Conservation (phyloP, 2,888 invertebrate genomes). For the Watsonalla binaria region DNA sequence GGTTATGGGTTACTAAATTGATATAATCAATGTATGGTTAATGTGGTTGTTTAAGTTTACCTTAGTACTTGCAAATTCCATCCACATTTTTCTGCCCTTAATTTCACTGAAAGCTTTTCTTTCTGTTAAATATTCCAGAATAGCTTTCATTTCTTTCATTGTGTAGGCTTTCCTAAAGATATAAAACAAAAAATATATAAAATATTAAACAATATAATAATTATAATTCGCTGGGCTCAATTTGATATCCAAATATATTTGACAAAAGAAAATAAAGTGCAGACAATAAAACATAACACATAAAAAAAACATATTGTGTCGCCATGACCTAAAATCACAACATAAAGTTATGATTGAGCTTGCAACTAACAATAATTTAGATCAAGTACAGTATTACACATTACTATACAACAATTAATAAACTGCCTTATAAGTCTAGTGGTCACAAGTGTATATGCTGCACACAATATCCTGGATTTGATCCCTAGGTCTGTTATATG, state of each 20-base stretch:
- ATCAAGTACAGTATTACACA: no score
- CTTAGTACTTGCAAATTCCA: conserved; percentile 52
- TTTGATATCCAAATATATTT: background rate
- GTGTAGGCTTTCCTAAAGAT: conserved; percentile 58
- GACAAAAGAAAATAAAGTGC: background rate
- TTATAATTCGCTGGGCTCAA: conserved; percentile 2
- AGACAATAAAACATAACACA: no score
- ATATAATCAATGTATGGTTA: no score
- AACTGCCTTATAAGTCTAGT: no score
- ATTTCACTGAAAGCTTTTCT: conserved; percentile 49
- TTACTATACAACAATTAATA: no score
- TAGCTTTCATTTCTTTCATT: conserved; percentile 59
- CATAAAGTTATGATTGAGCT: no score
- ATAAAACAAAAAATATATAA: background rate
- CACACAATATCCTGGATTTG: no score
- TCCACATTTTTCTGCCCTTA: conserved; percentile 67
- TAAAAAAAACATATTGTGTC: no score
- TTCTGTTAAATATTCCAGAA: conserved; percentile 59
- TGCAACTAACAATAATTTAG: no score
- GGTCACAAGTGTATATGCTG: no score
- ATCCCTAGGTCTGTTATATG: no score
- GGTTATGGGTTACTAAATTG: no score
- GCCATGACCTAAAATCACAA: background rate
- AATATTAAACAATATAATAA: conserved; percentile 2
- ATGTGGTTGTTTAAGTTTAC: conserved; percentile 29